Percentiles rank a stretch among this genome's conserved stretches.
phyloP scores from a whole-genome alignment of 2,113 vertebrate species.

The Procavia capensis region DNA sequence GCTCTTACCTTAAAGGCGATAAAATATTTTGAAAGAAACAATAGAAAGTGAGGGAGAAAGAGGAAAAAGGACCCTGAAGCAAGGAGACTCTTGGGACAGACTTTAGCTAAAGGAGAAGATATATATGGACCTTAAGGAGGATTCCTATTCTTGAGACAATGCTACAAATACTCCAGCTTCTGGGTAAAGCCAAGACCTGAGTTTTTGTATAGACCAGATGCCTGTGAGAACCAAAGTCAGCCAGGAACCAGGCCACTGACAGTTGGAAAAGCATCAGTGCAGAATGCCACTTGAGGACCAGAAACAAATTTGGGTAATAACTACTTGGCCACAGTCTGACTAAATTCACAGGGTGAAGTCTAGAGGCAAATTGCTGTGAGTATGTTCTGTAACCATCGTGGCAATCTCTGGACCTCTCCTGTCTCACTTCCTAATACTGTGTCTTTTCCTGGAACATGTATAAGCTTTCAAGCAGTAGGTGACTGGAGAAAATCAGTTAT shows the following conservation, averaged over 20 bases:
- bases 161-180: neutral
- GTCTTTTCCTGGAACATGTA: slow-evolving; percentile 5
- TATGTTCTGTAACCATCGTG: neutral
- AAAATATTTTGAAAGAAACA: neutral
- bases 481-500: neutral
- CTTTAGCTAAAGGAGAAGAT: neutral
- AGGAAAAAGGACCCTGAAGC: neutral
- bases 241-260: slow-evolving; percentile 14
- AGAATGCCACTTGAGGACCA: neutral
- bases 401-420: neutral
- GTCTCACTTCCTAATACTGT: slow-evolving; percentile 11
- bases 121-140: neutral
- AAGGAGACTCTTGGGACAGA: neutral
- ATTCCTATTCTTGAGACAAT: neutral
- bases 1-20: neutral
- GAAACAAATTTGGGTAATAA: neutral
- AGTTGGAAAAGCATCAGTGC: neutral
- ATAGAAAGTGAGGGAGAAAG: no score
- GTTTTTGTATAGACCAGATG: neutral
- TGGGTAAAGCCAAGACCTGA: neutral
- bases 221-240: neutral
- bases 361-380: slow-evolving; percentile 2
- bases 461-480: neutral
- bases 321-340: neutral
- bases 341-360: neutral